These are phyloP conservation scores for Puntigrus tetrazona DNA, from an alignment of 2,113 vertebrate species.

Conservation along the genomic window DNA sequence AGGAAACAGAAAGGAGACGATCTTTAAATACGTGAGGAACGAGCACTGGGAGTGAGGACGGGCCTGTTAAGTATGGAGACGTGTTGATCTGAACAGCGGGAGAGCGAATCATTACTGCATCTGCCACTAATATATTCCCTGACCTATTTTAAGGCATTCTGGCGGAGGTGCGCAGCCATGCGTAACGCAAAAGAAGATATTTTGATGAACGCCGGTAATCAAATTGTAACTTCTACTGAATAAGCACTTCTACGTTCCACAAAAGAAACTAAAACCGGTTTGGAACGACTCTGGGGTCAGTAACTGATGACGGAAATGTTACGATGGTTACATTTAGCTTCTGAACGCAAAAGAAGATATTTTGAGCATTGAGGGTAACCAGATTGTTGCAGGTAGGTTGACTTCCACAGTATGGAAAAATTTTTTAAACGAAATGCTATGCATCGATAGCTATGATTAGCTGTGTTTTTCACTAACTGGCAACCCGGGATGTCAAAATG, in stretches of 20 bases:
- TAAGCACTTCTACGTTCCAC: background rate
- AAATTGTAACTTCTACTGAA: too few species aligned
- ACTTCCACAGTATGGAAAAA: too few species aligned
- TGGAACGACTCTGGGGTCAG: too few species aligned
- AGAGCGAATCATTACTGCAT: conserved; percentile 6
- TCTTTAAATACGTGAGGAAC: conserved; percentile 7
- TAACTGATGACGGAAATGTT: too few species aligned
- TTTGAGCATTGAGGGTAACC: too few species aligned
- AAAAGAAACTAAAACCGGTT: background rate
- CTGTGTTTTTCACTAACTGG: too few species aligned
- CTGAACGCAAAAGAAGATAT: too few species aligned
- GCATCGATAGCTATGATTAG: too few species aligned
- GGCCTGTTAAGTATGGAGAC: background rate
- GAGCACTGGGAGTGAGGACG: background rate
- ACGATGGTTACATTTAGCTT: too few species aligned
- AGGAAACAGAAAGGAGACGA: background rate
- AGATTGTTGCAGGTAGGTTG: too few species aligned
- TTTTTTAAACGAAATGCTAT: too few species aligned
- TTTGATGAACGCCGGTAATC: background rate
- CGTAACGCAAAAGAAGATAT: background rate
- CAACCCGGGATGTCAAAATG: too few species aligned
- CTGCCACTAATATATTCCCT: background rate
- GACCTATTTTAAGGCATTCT: background rate
- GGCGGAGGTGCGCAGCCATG: background rate
- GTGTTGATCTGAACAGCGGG: background rate